phyloP scores from a whole-genome alignment of 2,888 invertebrate genomes.

The Eupsilia transversa region DNA sequence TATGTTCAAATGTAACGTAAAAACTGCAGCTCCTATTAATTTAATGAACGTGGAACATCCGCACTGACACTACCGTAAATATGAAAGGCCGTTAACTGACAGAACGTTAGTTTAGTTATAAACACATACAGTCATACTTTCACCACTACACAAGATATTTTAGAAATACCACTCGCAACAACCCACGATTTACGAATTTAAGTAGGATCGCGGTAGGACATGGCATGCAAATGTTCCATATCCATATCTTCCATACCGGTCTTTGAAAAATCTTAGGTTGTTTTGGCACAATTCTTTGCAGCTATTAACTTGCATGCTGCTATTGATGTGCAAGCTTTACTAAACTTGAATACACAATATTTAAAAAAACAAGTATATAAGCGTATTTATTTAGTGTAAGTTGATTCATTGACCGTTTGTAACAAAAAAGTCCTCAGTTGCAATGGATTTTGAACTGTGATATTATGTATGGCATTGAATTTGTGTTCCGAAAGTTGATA shows the following conservation, averaged over 20 bases:
- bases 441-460: not conserved
- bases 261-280: not conserved
- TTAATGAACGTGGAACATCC: conserved; percentile 32
- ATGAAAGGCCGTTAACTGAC: conserved; percentile 30
- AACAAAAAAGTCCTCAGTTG: not conserved
- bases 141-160: not conserved
- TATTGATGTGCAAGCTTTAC: too few relatives aligned
- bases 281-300: not conserved
- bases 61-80: conserved; percentile 28
- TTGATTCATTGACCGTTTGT: not conserved
- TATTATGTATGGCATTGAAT: not conserved
- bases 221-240: not conserved
- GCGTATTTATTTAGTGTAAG: not conserved
- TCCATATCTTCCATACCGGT: not conserved
- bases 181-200: not conserved
- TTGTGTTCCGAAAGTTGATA: not conserved
- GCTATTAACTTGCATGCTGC: not conserved
- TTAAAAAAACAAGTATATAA: not conserved
- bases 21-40: conserved; percentile 17
- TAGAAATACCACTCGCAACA: conserved; percentile 12
- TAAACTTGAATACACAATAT: not conserved
- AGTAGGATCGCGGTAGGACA: not conserved
- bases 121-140: conserved; percentile 18
- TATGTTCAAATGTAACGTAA: not conserved
- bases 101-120: conserved; percentile 18